phyloP scores from a whole-genome alignment of 2,113 vertebrate genomes.

The Macquaria ambigua region DNA sequence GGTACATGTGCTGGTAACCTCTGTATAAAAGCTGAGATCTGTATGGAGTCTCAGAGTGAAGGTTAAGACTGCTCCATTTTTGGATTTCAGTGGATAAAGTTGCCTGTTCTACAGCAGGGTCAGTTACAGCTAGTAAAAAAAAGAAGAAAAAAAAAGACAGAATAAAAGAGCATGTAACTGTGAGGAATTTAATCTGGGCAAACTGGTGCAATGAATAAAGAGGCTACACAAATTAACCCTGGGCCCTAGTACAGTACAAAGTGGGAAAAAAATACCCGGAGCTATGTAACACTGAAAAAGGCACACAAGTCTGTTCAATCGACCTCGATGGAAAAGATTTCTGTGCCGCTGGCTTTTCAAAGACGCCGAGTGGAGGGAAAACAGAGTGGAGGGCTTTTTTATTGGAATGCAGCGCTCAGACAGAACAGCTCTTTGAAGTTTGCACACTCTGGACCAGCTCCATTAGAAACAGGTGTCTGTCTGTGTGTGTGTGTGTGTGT shows the following conservation, averaged over 20 bases:
- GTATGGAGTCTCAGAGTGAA: not conserved
- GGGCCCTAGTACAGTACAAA: not conserved
- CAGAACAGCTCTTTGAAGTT: conserved; percentile 70
- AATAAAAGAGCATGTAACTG: not conserved
- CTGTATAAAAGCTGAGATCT: not conserved
- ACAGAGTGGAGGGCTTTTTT: conserved; percentile 18
- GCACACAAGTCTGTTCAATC: not conserved
- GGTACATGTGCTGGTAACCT: not conserved
- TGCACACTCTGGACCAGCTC: conserved; percentile 59
- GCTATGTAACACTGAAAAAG: not conserved
- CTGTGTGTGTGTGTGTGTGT: conserved; percentile 30
- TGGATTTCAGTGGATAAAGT: not conserved
- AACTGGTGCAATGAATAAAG: not conserved
- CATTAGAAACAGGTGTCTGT: conserved; percentile 75
- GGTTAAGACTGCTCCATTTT: not conserved
- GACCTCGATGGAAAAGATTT: conserved; percentile 7
- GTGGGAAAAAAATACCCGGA: not conserved
- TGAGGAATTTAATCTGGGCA: not conserved
- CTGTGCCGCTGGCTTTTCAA: conserved; percentile 3
- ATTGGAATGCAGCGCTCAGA: conserved; percentile 69
- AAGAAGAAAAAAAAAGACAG: not conserved
- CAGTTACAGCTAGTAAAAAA: not conserved
- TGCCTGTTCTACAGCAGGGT: not conserved
- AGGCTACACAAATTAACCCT: not conserved
- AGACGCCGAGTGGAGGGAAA: conserved; percentile 1